These are phyloP conservation scores for Osmoderma eremita DNA, from an alignment of 2,888 invertebrate genomes.

Conservation along the genomic window DNA sequence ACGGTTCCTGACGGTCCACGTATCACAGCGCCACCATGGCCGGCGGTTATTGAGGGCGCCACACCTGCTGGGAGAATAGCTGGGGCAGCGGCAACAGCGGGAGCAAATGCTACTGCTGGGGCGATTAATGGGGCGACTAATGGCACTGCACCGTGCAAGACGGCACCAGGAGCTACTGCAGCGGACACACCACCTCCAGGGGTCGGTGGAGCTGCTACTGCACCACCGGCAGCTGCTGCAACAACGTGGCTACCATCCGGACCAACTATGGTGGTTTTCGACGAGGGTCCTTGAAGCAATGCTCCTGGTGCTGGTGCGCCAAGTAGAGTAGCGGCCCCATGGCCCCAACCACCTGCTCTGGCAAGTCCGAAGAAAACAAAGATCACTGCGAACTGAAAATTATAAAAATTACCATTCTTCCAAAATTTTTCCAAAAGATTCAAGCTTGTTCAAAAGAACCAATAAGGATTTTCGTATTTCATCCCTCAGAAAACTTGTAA, in stretches of 20 bases:
- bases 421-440: not conserved
- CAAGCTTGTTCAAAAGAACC: not conserved
- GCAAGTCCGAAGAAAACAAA: conserved; percentile 42
- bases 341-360: conserved; percentile 47
- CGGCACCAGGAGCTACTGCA: conserved; percentile 47
- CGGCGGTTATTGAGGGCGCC: conserved; percentile 1
- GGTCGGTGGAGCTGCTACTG: conserved; percentile 48
- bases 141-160: conserved; percentile 43
- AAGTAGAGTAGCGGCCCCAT: conserved; percentile 45
- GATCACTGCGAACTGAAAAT: conserved; percentile 33
- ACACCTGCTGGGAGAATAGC: conserved; percentile 24
- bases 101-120: conserved; percentile 5
- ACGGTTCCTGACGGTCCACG: conserved; percentile 39
- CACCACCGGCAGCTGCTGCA: conserved; percentile 50
- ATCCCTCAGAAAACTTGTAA: not conserved
- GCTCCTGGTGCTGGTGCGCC: conserved; percentile 50
- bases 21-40: conserved; percentile 39
- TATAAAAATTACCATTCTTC: no score
- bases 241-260: conserved; percentile 54
- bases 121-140: conserved; percentile 35
- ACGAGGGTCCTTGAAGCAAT: conserved; percentile 52
- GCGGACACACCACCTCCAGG: conserved; percentile 50
- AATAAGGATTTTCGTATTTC: not conserved
- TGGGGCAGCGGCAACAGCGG: conserved; percentile 25
- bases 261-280: conserved; percentile 50